phyloP scores from a whole-genome alignment of 1,140 invertebrate genomes.

The Metopolophium dirhodum region DNA sequence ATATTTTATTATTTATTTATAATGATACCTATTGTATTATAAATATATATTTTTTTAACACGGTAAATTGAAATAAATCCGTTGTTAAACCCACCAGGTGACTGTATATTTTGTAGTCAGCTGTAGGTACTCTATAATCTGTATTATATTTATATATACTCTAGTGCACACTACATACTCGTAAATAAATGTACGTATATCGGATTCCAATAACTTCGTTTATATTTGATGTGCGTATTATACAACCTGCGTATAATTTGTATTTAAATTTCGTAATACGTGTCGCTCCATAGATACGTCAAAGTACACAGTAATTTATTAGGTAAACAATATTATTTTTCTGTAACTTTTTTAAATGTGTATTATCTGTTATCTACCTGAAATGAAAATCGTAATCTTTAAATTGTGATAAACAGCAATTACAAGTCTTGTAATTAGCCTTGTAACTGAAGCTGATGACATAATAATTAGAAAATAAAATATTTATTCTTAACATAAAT shows the following conservation, averaged over 20 bases:
- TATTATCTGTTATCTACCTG: not conserved
- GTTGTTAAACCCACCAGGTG: too few species aligned
- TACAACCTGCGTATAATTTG: not conserved
- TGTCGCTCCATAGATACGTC: not conserved
- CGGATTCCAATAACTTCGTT: not conserved
- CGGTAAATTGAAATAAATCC: too few species aligned
- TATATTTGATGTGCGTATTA: not conserved
- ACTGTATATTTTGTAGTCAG: not conserved
- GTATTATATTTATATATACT: too few species aligned
- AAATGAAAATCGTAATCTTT: not conserved
- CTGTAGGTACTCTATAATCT: not conserved
- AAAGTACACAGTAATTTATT: not conserved
- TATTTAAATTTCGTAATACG: not conserved
- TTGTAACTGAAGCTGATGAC: not conserved
- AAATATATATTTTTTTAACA: too few species aligned
- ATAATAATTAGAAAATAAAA: constrained; percentile 4
- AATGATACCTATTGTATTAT: too few species aligned
- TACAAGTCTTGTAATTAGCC: not conserved
- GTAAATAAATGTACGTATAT: not conserved
- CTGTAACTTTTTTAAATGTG: not conserved
- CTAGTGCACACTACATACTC: not conserved
- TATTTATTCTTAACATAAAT: not conserved
- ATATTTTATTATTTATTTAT: too few species aligned
- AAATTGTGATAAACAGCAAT: not conserved
- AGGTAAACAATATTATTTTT: not conserved